Percentiles rank a stretch among this genome's conserved stretches.
Evolutionary conservation across 2,797 vertebrate species (phyloP).

Genomic region (Poeciliopsis presidionis): DNA sequence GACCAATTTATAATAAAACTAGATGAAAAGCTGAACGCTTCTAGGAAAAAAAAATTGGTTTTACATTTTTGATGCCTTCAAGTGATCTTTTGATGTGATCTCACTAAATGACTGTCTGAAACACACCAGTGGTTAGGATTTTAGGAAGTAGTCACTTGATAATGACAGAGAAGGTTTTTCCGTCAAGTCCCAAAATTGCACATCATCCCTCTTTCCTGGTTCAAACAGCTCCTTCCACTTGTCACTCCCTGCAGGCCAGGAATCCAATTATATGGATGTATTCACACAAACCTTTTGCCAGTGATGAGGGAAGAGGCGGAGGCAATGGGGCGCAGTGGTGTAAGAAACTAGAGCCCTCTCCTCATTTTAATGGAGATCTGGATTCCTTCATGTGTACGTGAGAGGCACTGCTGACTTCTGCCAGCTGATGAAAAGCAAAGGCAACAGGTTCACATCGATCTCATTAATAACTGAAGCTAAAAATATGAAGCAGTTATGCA

Average conservation of each 20-base stretch:
- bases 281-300: constrained; percentile 76
- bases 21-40: constrained; percentile 39
- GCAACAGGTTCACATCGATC: constrained; percentile 52
- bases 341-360: constrained; percentile 59
- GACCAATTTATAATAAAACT: constrained; percentile 36
- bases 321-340: constrained; percentile 45
- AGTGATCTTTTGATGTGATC: constrained; percentile 57
- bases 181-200: constrained; percentile 57
- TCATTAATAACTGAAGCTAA: constrained; percentile 50
- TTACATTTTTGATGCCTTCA: constrained; percentile 47
- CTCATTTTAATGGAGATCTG: constrained; percentile 75
- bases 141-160: constrained; percentile 72
- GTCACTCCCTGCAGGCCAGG: constrained; percentile 72
- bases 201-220: constrained; percentile 65
- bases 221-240: constrained; percentile 64
- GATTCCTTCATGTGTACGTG: constrained; percentile 60
- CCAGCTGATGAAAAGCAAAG: constrained; percentile 34
- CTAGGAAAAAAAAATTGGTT: constrained; percentile 31
- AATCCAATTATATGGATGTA: constrained; percentile 84
- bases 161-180: constrained; percentile 67
- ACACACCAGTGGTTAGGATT: constrained; percentile 66
- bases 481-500: constrained; percentile 12
- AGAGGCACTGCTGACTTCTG: constrained; percentile 43
- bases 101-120: constrained; percentile 74
- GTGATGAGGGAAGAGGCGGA: constrained; percentile 43